phyloP scores from a whole-genome alignment of 2,113 vertebrate species.

The Scomber japonicus region DNA sequence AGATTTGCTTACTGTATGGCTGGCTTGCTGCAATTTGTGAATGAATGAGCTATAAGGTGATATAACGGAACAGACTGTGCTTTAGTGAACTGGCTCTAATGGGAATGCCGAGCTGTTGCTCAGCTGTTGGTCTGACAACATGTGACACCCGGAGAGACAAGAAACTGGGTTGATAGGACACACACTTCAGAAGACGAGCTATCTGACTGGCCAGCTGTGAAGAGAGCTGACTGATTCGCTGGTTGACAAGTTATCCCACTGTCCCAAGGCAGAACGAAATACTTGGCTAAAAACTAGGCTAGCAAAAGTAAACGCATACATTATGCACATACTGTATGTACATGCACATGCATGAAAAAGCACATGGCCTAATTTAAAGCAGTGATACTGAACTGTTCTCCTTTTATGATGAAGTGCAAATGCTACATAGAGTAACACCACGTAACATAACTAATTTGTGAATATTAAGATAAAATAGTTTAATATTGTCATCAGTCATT shows the following conservation, averaged over 20 bases:
- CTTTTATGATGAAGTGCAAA: too few relatives aligned
- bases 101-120: constrained; percentile 48
- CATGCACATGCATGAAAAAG: constrained; percentile 9
- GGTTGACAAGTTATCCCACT: constrained; percentile 20
- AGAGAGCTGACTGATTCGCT: constrained; percentile 3
- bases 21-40: constrained; percentile 18
- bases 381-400: neutral
- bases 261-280: constrained; percentile 26
- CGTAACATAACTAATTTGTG: too few relatives aligned
- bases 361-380: constrained; percentile 27
- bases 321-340: constrained; percentile 27
- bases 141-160: constrained; percentile 64
- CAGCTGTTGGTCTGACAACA: constrained; percentile 50
- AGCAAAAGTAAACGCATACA: constrained; percentile 14
- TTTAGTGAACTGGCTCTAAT: constrained; percentile 27
- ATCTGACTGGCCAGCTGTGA: constrained; percentile 10
- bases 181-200: constrained; percentile 48
- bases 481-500: too few relatives aligned
- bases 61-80: constrained; percentile 33
- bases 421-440: too few relatives aligned
- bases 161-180: constrained; percentile 72
- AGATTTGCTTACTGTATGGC: neutral
- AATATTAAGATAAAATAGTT: too few relatives aligned
- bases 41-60: constrained; percentile 21
- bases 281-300: constrained; percentile 12